Percentiles rank a stretch among this genome's conserved stretches.
Evolutionary conservation across 2,888 invertebrate genomes (phyloP).

Genomic region (Caenorhabditis sp.): DNA sequence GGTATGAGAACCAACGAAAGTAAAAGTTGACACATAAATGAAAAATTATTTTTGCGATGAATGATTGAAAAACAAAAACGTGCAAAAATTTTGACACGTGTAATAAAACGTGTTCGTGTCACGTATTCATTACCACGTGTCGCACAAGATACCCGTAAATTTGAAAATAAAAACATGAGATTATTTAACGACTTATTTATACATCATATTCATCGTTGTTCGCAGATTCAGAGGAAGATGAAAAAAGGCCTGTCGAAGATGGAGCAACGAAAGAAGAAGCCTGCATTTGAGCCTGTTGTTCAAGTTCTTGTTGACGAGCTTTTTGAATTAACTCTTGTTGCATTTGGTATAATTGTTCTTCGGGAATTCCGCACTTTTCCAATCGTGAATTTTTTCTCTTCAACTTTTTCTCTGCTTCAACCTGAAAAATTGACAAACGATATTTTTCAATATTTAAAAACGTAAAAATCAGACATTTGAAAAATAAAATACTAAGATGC

Average conservation of each 20-base stretch:
- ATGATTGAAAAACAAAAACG: background rate
- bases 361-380: slow-evolving; percentile 97
- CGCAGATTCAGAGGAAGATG: background rate
- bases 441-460: too few relatives aligned
- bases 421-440: slow-evolving; percentile 14
- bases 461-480: background rate
- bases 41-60: background rate
- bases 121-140: background rate
- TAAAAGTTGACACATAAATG: background rate
- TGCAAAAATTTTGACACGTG: background rate
- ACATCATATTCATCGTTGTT: slow-evolving; percentile 37
- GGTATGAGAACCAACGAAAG: background rate
- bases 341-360: slow-evolving; percentile 92
- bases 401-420: slow-evolving; percentile 84
- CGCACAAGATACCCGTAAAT: slow-evolving; percentile 4
- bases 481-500: background rate
- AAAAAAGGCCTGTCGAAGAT: slow-evolving; percentile 20
- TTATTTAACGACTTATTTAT: background rate
- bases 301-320: slow-evolving; percentile 50
- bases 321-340: slow-evolving; percentile 97
- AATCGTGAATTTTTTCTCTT: slow-evolving; percentile 88
- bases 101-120: background rate
- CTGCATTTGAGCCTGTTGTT: slow-evolving; percentile 31
- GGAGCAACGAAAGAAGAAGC: slow-evolving; percentile 10
- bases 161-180: slow-evolving; percentile 1